Conservation (phyloP, 2,797 vertebrate species). For the Spheniscus humboldti region DNA sequence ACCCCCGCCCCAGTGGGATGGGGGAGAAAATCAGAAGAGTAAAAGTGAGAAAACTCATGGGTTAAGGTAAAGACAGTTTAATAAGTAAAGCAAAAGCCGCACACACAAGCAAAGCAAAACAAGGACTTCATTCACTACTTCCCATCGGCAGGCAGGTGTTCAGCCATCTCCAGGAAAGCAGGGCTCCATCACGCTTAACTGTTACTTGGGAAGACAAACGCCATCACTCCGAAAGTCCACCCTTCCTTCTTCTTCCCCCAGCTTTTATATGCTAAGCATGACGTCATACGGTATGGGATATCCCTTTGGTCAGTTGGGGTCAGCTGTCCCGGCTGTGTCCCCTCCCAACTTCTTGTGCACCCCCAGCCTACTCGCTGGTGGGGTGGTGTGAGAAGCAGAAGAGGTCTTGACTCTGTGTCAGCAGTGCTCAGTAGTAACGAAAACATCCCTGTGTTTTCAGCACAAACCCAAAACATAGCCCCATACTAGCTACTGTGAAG, state of each 20-base stretch:
- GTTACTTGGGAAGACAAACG: neutral
- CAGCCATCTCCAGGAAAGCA: neutral
- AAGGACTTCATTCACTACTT: neutral
- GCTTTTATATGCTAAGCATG: too few relatives aligned
- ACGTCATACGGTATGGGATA: too few relatives aligned
- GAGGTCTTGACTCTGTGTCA: neutral
- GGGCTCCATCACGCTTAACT: fast-evolving
- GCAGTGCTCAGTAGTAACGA: neutral
- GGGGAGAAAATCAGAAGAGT: neutral
- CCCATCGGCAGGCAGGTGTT: fast-evolving
- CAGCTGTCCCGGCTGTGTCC: neutral
- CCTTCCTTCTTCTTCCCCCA: too few relatives aligned
- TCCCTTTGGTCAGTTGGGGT: too few relatives aligned
- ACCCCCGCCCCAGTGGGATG: neutral
- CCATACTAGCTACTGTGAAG: neutral
- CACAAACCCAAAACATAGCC: neutral
- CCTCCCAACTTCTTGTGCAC: neutral
- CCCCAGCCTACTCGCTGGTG: fast-evolving
- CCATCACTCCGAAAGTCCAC: too few relatives aligned
- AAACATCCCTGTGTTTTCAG: neutral
- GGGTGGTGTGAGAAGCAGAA: neutral
- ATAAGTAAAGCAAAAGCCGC: neutral
- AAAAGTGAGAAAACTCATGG: neutral
- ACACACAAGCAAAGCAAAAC: neutral
- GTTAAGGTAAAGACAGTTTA: neutral